Evolutionary conservation across 2,113 vertebrate species (phyloP).

Genomic region (Mesoclemmys tuberculata): DNA sequence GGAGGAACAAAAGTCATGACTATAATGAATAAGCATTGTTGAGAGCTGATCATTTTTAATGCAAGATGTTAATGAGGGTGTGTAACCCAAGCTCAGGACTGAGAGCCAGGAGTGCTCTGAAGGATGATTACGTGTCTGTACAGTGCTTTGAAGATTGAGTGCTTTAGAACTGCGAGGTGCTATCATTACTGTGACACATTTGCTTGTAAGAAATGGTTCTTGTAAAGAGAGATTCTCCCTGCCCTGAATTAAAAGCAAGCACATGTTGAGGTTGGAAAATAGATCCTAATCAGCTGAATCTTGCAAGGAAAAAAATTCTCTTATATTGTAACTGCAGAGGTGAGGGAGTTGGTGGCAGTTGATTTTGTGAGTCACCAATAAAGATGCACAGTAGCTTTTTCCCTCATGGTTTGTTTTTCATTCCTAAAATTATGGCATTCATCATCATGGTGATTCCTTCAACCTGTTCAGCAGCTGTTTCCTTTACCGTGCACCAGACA

Average conservation of each 20-base stretch:
- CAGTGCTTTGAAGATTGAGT: background rate
- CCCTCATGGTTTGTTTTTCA: conserved; percentile 24
- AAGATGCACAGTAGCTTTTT: conserved; percentile 33
- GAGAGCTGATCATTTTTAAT: background rate
- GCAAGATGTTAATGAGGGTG: conserved; percentile 28
- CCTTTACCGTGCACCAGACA: background rate
- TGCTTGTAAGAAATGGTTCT: background rate
- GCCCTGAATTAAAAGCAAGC: background rate
- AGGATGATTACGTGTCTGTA: background rate
- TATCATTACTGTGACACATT: background rate
- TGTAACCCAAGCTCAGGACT: background rate
- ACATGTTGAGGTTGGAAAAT: background rate
- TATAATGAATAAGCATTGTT: background rate
- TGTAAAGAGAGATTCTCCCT: background rate
- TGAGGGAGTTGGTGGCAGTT: background rate
- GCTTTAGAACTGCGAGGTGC: background rate
- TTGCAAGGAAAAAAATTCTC: background rate
- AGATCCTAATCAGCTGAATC: background rate
- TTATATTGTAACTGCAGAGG: background rate
- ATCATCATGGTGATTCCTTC: background rate
- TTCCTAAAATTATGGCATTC: background rate
- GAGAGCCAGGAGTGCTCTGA: background rate
- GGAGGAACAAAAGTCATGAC: background rate
- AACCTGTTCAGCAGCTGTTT: background rate
- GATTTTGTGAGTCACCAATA: conserved; percentile 59